Base-by-base conservation (phyloP, 2,113 vertebrate species). In the Lates calcarifer region DNA sequence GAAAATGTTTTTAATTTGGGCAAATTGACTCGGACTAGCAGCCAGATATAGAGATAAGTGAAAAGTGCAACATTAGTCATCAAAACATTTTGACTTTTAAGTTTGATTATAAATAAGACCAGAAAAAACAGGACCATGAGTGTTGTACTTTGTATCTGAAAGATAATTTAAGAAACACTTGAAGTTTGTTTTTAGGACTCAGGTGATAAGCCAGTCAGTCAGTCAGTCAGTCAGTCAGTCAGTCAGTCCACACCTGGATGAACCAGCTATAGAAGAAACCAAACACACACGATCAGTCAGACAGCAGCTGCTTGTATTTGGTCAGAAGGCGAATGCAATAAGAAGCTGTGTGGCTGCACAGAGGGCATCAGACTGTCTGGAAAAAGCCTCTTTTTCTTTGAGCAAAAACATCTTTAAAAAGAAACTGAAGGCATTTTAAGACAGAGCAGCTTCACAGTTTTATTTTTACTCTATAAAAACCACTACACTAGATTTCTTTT, bases 401-500 rank as follows among this genome's bases (percentile, higher is more conserved):
- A 41, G 39, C 39, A 41, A 41, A 49, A 22, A 22, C 1, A 6
- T 47, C 49, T 10, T 26, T 55, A 10, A n/a, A n/a, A 63, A 18
- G 18, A 43, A 22, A 22, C 26, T 6, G 14, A 56, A 15, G 3
- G 20, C 9, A 3, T 26, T 31, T 67, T 14, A 3, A 47, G 5
- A 9, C 8, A 5, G 15, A 72, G 61, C 62, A 67, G 39, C 35
- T 66, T 66, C 28, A 47, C 4, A 55, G 22, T 13, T 55, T 1
- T 55, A 12, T 26, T 2, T 31, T 37, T 43, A 6, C 24, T 26
- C 22, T 22, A 12, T 17, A 47, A 26, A 31, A 83, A 84, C 77
- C 82, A 83, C 83, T 77, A 4, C 41, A 51, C 37, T 37, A 35
- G 29, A 76, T 68, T 62, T 41, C 1, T 69, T 18, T 84, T 80